These are phyloP conservation scores for Rhynchomys soricoides DNA, from an alignment of 2,113 vertebrate genomes.

Conservation along the genomic window DNA sequence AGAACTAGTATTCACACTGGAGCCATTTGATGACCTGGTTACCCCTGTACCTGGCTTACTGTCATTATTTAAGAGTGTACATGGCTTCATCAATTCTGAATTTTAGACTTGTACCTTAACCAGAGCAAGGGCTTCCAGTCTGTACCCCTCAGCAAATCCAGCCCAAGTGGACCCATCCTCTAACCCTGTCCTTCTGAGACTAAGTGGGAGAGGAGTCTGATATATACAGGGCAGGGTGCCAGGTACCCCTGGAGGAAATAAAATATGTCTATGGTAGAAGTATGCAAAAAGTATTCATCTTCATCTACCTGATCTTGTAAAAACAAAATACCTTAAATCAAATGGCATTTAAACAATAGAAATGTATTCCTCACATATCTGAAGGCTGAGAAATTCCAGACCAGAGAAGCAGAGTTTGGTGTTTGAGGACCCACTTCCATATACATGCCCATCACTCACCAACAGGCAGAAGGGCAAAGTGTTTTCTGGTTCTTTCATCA, in stretches of 20 bases:
- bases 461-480: neutral
- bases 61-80: neutral
- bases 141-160: neutral
- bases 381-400: neutral
- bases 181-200: neutral
- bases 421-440: neutral
- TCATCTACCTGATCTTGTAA: neutral
- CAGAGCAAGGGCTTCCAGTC: neutral
- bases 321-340: neutral
- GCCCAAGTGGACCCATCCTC: neutral
- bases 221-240: neutral
- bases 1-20: neutral
- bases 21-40: neutral
- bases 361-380: neutral
- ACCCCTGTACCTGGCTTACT: neutral
- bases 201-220: neutral
- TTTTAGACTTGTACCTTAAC: neutral
- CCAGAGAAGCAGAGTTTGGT: neutral
- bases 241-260: neutral
- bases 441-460: neutral
- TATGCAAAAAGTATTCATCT: neutral
- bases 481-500: neutral
- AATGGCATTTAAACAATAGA: neutral
- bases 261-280: neutral
- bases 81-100: neutral